A percentile compares a stretch with the other conserved stretches of the same genome.
Evolutionary conservation across 2,888 invertebrate species (phyloP).

Genomic region (Cepaea hortensis): DNA sequence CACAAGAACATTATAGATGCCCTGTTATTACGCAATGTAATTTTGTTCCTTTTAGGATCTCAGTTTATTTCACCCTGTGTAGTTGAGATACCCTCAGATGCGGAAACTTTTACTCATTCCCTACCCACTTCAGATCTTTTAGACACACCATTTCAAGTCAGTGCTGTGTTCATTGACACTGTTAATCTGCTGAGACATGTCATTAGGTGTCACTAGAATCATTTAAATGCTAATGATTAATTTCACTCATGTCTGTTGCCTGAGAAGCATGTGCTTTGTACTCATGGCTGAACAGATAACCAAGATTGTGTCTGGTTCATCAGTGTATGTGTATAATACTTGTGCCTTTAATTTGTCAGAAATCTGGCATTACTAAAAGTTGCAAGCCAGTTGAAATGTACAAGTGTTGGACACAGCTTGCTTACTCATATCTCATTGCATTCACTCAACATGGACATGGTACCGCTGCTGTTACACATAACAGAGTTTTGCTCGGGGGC

Average conservation of each 20-base stretch:
- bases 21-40: too few relatives aligned
- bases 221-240: neutral
- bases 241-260: constrained; percentile 11
- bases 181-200: too few relatives aligned
- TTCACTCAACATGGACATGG: neutral
- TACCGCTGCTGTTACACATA: neutral
- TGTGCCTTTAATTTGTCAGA: neutral
- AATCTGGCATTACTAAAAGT: neutral
- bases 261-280: constrained; percentile 27
- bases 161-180: too few relatives aligned
- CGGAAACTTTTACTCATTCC: too few relatives aligned
- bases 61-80: too few relatives aligned
- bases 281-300: neutral
- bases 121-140: too few relatives aligned
- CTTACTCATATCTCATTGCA: neutral
- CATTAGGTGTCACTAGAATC: neutral
- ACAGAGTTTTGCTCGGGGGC: neutral
- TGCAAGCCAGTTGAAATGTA: neutral
- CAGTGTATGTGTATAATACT: neutral
- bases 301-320: neutral
- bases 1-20: too few relatives aligned
- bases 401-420: constrained; percentile 15
- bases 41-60: too few relatives aligned
- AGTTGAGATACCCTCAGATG: too few relatives aligned
- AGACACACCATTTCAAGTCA: too few relatives aligned